Evolutionary conservation across 2,113 vertebrate species (phyloP).

Genomic region (Spea multiplicata): DNA sequence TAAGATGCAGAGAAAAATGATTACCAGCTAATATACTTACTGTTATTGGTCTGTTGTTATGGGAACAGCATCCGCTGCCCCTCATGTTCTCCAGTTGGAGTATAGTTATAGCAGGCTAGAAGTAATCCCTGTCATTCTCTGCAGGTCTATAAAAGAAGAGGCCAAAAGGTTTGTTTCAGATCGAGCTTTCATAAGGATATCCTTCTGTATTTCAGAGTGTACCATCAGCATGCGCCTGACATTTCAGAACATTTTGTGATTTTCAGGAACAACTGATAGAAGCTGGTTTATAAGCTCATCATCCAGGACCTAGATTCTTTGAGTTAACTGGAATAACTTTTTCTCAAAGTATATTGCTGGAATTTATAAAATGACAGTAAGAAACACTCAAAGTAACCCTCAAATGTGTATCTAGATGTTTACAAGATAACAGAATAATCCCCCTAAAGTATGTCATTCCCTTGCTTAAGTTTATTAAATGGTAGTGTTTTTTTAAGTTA

Average conservation of each 20-base stretch:
- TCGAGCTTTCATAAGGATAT: constrained; percentile 9
- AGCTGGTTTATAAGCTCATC: constrained; percentile 31
- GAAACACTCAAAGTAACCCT: constrained; percentile 30
- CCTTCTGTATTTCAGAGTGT: constrained; percentile 28
- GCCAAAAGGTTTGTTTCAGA: constrained; percentile 18
- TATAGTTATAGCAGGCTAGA: constrained; percentile 18
- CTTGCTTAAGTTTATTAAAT: constrained; percentile 16
- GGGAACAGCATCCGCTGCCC: neutral
- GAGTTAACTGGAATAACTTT: constrained; percentile 28
- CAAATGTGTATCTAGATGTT: constrained; percentile 26
- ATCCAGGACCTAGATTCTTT: constrained; percentile 24
- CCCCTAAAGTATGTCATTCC: constrained; percentile 8
- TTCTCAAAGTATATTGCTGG: constrained; percentile 36
- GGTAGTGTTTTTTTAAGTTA: neutral
- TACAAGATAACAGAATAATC: constrained; percentile 7
- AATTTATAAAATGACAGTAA: constrained; percentile 29
- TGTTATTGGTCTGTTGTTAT: constrained; percentile 10
- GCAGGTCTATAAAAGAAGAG: constrained; percentile 17
- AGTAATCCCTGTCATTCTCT: constrained; percentile 34
- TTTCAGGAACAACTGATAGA: neutral
- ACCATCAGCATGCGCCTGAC: constrained; percentile 35
- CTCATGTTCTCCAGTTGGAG: constrained; percentile 3
- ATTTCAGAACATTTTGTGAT: constrained; percentile 41
- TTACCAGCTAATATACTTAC: neutral
- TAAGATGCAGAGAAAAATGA: no score